Evolutionary conservation across 2,113 vertebrate genomes (phyloP).

Genomic region (Marmota monax): DNA sequence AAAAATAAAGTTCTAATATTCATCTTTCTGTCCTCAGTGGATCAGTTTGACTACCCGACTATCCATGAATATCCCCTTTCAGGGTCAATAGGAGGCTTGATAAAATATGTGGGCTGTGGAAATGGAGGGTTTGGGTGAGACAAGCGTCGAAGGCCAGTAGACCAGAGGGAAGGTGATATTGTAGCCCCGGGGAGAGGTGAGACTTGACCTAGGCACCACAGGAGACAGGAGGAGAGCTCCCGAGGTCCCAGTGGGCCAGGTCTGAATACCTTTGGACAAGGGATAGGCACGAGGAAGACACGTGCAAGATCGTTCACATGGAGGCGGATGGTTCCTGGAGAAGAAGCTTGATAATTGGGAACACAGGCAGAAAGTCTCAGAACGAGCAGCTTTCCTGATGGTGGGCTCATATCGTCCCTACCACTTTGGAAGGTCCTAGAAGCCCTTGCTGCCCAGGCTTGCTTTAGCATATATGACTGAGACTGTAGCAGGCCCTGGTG

Average conservation of each 20-base stretch:
- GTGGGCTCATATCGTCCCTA: not conserved
- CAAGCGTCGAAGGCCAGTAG: not conserved
- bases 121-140: not conserved
- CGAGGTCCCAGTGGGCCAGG: not conserved
- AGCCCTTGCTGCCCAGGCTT: fast-evolving
- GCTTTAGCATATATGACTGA: too few species aligned
- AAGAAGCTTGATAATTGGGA: not conserved
- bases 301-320: not conserved
- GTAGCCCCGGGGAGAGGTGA: not conserved
- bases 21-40: not conserved
- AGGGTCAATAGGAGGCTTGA: not conserved
- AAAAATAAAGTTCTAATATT: not conserved
- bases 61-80: not conserved
- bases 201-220: too few species aligned
- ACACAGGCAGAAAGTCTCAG: not conserved
- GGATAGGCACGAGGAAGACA: not conserved
- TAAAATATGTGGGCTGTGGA: not conserved
- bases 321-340: not conserved
- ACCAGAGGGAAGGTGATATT: not conserved
- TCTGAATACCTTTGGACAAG: not conserved
- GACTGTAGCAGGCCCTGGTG: not conserved
- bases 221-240: not conserved
- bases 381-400: not conserved
- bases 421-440: not conserved
- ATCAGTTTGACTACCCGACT: not conserved